A percentile compares a stretch with the other conserved stretches of the same genome.
Conservation (phyloP, 2,113 vertebrate species). For the Brachyhypopomus occidentalis region DNA sequence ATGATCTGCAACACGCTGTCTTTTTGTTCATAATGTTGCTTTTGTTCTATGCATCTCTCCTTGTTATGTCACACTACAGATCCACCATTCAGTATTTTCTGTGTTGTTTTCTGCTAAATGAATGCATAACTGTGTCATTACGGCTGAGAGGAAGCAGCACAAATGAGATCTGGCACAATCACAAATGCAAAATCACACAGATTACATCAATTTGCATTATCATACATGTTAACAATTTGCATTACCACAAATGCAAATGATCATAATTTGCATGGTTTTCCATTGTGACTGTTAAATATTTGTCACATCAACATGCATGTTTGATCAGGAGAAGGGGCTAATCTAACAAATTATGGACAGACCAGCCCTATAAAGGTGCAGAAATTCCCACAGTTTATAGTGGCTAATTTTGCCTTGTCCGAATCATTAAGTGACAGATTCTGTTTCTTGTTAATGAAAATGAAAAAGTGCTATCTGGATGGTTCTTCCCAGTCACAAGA, state of each 20-base stretch:
- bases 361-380: neutral
- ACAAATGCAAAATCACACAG: neutral
- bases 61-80: neutral
- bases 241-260: neutral
- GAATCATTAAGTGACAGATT: too few relatives aligned
- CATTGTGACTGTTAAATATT: too few relatives aligned
- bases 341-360: neutral
- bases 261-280: too few relatives aligned
- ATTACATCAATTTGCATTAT: neutral
- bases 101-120: neutral
- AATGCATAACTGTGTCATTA: neutral
- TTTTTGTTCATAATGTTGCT: neutral
- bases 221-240: too few relatives aligned
- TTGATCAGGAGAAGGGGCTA: neutral
- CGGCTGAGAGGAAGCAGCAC: neutral
- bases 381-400: neutral
- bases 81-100: neutral
- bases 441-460: too few relatives aligned
- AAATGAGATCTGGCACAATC: neutral
- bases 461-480: too few relatives aligned
- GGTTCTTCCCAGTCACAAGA: too few relatives aligned
- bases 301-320: neutral
- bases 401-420: neutral
- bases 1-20: neutral
- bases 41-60: too few relatives aligned